Base-by-base conservation (phyloP, 2,888 invertebrate species). In the Mechanitis mazaeus region DNA sequence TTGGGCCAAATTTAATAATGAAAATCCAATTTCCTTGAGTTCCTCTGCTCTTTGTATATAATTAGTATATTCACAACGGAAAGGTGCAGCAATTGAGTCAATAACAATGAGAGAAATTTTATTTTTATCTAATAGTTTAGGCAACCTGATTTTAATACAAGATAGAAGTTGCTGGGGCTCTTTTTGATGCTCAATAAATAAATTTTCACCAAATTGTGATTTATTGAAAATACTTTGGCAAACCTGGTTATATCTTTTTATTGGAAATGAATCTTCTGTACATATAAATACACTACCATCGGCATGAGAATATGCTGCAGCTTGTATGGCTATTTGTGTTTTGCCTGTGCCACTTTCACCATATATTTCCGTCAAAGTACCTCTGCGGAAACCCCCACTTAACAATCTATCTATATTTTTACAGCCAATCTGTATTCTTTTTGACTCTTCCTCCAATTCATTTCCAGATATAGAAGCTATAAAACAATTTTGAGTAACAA, bases 261-360 rank as follows among this genome's bases (percentile, higher is more conserved):
- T 73, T 47, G 90, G 91, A 71, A 91, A 96, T 58, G 86, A 81
- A 78, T 94, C 94, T 87, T 96, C 96, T 1, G 96, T 96, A 72
- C 94, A 94, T 70, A 96, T 93, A 72, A 94, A 96, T 20, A 94
- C 91, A 58, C 92, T 92, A 77, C 79, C 69, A 74, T 69, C 54
- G 58, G 92, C 80, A 81, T 95, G 95, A 64, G 92, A 92, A 63
- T 91, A 91, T 31, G 95, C 82, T 45, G 93, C 91, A 38, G 95
- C 79, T 81, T 95, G 95, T 57, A 96, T 84, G 69, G 93, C 94
- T 54, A 96, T 76, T 79, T 96, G 96, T 0, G 96, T 96, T 88
- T 96, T 96, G 5, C 96, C 96, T 71, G 92, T 91, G 20, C 95
- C 94, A 85, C 95, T 95, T 80, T 94, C 93, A n/a, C 96, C 96